Evolutionary conservation across 2,113 vertebrate species (phyloP).

Genomic region (Microtus montanus): DNA sequence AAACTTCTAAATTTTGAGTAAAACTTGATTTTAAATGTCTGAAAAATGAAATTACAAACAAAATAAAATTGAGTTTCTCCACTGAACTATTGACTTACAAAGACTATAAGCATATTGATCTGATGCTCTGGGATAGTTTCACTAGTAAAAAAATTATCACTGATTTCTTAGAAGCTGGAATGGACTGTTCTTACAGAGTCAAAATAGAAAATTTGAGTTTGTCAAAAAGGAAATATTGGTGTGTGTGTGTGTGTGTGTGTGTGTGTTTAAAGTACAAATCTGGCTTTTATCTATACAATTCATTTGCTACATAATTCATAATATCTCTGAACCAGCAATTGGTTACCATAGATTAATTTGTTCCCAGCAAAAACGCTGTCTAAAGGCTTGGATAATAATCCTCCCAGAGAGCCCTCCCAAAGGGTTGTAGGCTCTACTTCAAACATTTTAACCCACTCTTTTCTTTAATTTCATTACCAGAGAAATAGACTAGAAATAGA

Average conservation of each 20-base stretch:
- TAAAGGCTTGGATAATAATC: conserved; percentile 19
- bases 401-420: neutral
- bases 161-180: neutral
- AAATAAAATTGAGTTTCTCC: neutral
- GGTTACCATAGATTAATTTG: neutral
- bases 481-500: neutral
- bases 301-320: conserved; percentile 19
- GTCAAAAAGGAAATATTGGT: neutral
- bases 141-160: neutral
- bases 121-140: neutral
- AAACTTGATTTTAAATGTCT: conserved; percentile 22
- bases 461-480: neutral
- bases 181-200: neutral
- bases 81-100: neutral
- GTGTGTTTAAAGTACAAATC: neutral
- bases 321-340: neutral
- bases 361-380: neutral
- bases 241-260: neutral
- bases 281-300: conserved; percentile 24
- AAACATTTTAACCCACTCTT: neutral
- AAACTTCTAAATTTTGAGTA: conserved; percentile 27
- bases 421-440: neutral
- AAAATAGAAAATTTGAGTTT: conserved; percentile 3
- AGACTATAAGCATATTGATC: neutral
- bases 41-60: conserved; percentile 15